Evolutionary conservation across 2,113 vertebrate species (phyloP).

Genomic region (Pungitius pungitius): DNA sequence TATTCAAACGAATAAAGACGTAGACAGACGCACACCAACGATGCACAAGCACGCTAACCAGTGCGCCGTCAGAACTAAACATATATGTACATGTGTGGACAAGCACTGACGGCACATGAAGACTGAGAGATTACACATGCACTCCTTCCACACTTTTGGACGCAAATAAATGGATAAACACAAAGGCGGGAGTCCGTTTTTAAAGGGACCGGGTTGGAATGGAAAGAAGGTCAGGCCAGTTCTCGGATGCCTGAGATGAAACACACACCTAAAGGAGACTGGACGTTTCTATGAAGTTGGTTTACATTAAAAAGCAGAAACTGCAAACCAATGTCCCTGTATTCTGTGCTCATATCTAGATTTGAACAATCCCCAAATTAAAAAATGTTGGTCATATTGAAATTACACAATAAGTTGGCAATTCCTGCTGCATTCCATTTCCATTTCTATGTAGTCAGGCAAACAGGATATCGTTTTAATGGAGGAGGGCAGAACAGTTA

Average conservation of each 20-base stretch:
- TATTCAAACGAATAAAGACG: constrained; percentile 38
- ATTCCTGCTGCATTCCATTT: neutral
- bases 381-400: neutral
- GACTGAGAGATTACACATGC: constrained; percentile 36
- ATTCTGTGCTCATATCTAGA: no score
- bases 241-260: constrained; percentile 51
- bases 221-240: constrained; percentile 55
- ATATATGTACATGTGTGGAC: constrained; percentile 18
- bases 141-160: constrained; percentile 50
- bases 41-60: constrained; percentile 17
- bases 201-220: constrained; percentile 54
- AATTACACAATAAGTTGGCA: neutral
- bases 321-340: neutral
- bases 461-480: neutral
- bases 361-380: neutral
- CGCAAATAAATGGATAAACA: constrained; percentile 79
- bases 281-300: no score
- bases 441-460: no score
- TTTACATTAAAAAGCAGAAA: neutral
- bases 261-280: constrained; percentile 46
- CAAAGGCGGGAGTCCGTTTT: constrained; percentile 57
- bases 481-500: no score
- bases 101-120: constrained; percentile 13
- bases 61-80: constrained; percentile 25
- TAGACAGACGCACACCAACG: constrained; percentile 7